Percentiles rank a stretch among this genome's conserved stretches.
Conservation (phyloP, 2,113 vertebrate species). For the Neolamprologus sp. region DNA sequence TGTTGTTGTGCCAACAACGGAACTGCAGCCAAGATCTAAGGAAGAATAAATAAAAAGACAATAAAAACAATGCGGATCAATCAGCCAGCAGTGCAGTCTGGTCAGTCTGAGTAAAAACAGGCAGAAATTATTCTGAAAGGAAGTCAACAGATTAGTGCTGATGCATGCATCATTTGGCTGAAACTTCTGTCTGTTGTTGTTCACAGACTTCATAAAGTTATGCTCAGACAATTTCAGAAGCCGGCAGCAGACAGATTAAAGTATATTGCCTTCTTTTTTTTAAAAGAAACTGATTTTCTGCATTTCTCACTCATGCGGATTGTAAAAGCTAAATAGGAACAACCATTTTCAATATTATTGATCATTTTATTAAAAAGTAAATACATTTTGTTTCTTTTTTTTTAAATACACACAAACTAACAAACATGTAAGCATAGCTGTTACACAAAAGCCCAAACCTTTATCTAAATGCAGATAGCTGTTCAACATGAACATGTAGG, state of each 20-base stretch:
- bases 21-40: background rate
- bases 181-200: background rate
- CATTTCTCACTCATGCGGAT: background rate
- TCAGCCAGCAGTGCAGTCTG: background rate
- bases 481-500: background rate
- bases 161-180: background rate
- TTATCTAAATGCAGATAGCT: background rate
- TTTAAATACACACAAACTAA: accelerated
- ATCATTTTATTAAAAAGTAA: background rate
- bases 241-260: background rate
- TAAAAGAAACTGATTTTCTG: background rate
- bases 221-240: background rate
- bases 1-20: background rate
- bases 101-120: background rate
- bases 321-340: background rate
- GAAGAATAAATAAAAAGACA: background rate
- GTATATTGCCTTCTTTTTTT: background rate
- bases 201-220: background rate
- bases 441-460: background rate
- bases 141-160: background rate
- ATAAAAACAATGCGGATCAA: background rate
- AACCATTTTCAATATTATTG: accelerated
- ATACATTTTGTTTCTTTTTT: background rate
- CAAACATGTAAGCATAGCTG: background rate
- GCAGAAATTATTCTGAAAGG: accelerated